These are phyloP conservation scores for Athripsodes cinereus DNA, from an alignment of 2,888 invertebrate genomes.

Conservation along the genomic window DNA sequence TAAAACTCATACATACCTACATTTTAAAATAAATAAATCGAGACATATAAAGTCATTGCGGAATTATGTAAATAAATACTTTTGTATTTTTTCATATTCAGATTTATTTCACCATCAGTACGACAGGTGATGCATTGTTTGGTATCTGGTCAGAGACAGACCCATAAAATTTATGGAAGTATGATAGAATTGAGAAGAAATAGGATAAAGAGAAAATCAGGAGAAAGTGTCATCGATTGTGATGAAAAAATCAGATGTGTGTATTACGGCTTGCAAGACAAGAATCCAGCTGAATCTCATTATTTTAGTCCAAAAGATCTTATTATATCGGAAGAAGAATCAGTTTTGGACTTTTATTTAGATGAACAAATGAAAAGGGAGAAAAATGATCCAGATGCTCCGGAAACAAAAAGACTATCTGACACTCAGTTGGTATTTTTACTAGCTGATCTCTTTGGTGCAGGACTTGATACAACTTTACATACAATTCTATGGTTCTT, in stretches of 20 bases:
- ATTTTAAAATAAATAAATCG: too few species aligned
- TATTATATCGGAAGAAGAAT: constrained; percentile 42
- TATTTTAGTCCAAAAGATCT: constrained; percentile 42
- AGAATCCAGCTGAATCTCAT: constrained; percentile 36
- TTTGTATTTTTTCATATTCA: constrained; percentile 39
- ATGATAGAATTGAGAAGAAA: constrained; percentile 53
- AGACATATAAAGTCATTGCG: too few species aligned
- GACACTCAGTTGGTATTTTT: constrained; percentile 67
- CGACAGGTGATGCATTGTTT: constrained; percentile 59
- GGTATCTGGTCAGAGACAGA: constrained; percentile 62
- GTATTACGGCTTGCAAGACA: constrained; percentile 40
- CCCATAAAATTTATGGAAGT: constrained; percentile 64
- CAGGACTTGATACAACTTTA: constrained; percentile 78
- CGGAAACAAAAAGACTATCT: constrained; percentile 49
- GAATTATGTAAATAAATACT: too few species aligned
- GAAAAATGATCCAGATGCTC: constrained; percentile 37
- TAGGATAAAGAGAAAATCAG: background rate
- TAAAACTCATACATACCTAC: too few species aligned
- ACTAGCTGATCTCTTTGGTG: constrained; percentile 78
- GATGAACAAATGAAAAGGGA: constrained; percentile 51
- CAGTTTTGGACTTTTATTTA: constrained; percentile 61
- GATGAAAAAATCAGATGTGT: constrained; percentile 42
- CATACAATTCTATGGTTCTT: constrained; percentile 78
- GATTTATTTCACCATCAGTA: constrained; percentile 57
- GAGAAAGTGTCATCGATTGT: constrained; percentile 21